Evolutionary conservation across 2,113 vertebrate genomes (phyloP), one percentile per base, ranked within the genome.

Genomic region (Gymnobelideus leadbeateri): DNA sequence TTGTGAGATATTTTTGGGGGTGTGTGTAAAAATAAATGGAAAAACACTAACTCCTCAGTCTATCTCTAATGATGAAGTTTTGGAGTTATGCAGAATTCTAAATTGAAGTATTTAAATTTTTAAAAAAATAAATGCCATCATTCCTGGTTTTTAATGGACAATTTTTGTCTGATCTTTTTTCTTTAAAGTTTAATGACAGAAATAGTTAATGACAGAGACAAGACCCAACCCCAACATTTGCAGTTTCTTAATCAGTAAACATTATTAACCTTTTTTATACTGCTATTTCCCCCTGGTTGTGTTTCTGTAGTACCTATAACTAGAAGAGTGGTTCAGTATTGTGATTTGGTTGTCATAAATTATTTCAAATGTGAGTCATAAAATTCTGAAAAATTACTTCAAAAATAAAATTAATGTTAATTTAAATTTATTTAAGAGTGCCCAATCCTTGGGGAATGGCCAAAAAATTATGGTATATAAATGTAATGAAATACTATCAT

Each of bases 61-160:
- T 43, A 93, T 55, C 94, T 89, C 5, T 95, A 95, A n/a, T 92
- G 43, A 92, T 3, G 37, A 11, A 93, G 31, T 92, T 89, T 92
- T 37, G 53, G 47, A 43, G 31, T 84, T 52, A 94, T 37, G 51
- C 31, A 68, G 14, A 68, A 68, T 68, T 37, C 61, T 16, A 68
- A 68, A 68, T 37, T 31, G 9, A 61, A 11, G 7, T 57, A 28
- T 31, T 31, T 28, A 55, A 55, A 24, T 26, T 55, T 55, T 55
- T 54, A 26, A 55, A 57, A 26, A 55, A 57, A 68, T 68, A 68
- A 68, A 68, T 68, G 31, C 21, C 77, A 25, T 52, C 91, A 10
- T 26, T 7, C 84, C 43, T 61, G 10, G 0, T 77, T 90, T 93
- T 92, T 52, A 96, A 31, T 89, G 25, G 10, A 3, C 52, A 23